phyloP scores from a whole-genome alignment of 2,797 vertebrate genomes.

The Moxostoma hubbsi region DNA sequence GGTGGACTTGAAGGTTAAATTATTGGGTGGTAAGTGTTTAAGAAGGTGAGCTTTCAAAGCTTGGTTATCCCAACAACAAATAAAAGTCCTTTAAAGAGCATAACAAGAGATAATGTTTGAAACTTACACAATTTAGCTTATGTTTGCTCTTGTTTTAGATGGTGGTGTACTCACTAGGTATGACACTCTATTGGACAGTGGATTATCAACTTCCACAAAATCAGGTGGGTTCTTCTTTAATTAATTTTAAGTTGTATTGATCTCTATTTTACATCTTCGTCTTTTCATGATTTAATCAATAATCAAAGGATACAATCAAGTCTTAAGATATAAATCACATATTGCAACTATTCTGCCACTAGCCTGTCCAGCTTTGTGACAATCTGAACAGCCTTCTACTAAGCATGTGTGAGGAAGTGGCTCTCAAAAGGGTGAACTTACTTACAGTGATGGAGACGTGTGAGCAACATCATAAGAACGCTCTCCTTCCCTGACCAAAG shows the following conservation, averaged over 20 bases:
- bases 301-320: too few relatives aligned
- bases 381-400: constrained; percentile 81
- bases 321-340: not conserved
- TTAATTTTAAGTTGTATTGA: not conserved
- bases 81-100: too few relatives aligned
- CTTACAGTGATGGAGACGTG: constrained; percentile 80
- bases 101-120: not conserved
- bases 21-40: not conserved
- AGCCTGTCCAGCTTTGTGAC: constrained; percentile 83
- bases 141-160: constrained; percentile 72
- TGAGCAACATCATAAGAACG: constrained; percentile 74
- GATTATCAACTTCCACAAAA: constrained; percentile 87
- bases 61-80: not conserved
- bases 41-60: not conserved
- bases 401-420: constrained; percentile 86
- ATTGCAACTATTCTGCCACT: not conserved
- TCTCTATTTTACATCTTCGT: not conserved
- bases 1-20: constrained; percentile 4
- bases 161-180: constrained; percentile 89
- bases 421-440: constrained; percentile 72
- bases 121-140: not conserved
- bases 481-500: constrained; percentile 70
- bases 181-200: constrained; percentile 91
- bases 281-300: too few relatives aligned
- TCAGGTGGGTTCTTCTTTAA: constrained; percentile 74